Percentiles rank a stretch among this genome's conserved stretches.
Evolutionary conservation across 1,140 invertebrate genomes (phyloP).

Genomic region (Cepaea nemoralis): DNA sequence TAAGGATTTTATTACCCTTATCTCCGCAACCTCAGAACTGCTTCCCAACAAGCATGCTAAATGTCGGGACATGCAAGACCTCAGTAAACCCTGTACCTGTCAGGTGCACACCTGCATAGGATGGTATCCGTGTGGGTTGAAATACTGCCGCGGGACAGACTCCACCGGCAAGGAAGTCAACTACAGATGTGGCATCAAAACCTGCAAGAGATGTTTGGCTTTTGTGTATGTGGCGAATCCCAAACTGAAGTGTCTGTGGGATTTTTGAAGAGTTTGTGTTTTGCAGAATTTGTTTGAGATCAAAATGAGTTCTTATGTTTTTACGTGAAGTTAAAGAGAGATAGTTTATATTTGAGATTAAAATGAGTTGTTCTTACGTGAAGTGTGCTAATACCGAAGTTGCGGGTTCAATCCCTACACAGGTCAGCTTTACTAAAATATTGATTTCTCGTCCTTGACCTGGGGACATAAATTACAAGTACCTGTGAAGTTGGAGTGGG

Average conservation of each 20-base stretch:
- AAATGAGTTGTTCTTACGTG: no score
- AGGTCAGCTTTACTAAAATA: no score
- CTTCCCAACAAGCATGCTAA: conserved; percentile 59
- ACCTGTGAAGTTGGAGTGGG: no score
- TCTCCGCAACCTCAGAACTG: conserved; percentile 57
- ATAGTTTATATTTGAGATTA: no score
- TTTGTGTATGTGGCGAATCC: conserved; percentile 87
- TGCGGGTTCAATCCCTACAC: no score
- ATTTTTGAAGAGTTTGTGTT: conserved; percentile 62
- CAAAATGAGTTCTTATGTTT: no score
- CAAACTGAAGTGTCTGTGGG: conserved; percentile 89
- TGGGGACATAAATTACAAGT: no score
- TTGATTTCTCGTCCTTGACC: no score
- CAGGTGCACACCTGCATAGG: conserved; percentile 86
- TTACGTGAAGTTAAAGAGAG: no score
- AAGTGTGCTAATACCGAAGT: no score
- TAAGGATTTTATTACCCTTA: conserved; percentile 59
- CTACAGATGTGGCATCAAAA: conserved; percentile 94
- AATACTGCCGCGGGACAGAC: conserved; percentile 88
- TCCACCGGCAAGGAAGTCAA: conserved; percentile 76
- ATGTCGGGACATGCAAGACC: conserved; percentile 64
- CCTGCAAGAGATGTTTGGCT: conserved; percentile 88
- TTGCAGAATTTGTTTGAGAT: no score
- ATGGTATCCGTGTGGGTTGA: conserved; percentile 93
- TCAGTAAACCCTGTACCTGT: conserved; percentile 79